phyloP scores from a whole-genome alignment of 2,888 invertebrate genomes.

The Tetanocera ferruginea region DNA sequence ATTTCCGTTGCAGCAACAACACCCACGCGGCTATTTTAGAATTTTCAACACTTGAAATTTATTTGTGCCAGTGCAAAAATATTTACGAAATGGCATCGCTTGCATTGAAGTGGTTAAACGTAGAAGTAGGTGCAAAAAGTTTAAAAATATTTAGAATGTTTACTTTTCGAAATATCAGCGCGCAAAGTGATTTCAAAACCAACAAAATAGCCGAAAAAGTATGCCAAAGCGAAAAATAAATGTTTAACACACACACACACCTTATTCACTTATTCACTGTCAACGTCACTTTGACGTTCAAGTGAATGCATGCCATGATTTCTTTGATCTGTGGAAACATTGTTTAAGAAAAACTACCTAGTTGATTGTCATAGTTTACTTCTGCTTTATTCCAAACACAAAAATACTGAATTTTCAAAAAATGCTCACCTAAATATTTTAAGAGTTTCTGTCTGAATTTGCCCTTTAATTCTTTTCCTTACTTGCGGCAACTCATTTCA shows the following conservation, averaged over 20 bases:
- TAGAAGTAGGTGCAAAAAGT: not conserved
- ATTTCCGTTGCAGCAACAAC: not conserved
- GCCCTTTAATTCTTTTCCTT: not conserved
- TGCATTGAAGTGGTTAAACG: not conserved
- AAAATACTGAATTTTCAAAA: too few species aligned
- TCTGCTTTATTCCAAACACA: too few species aligned
- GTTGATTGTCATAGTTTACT: too few species aligned
- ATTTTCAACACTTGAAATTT: not conserved
- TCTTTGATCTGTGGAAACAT: not conserved
- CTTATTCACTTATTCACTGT: not conserved
- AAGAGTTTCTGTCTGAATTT: too few species aligned
- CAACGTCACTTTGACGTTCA: not conserved
- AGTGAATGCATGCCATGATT: not conserved
- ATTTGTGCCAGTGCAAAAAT: not conserved
- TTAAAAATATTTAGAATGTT: not conserved
- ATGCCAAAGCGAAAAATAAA: not conserved
- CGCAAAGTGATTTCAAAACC: not conserved
- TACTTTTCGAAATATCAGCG: not conserved
- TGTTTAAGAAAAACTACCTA: not conserved
- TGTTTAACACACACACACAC: not conserved
- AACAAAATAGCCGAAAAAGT: not conserved
- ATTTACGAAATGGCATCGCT: not conserved
- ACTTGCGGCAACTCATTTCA: not conserved
- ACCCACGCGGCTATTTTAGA: not conserved
- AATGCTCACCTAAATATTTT: too few species aligned